These are phyloP conservation scores for Leucosticte australis DNA, from an alignment of 2,113 vertebrate species.

Conservation along the genomic window DNA sequence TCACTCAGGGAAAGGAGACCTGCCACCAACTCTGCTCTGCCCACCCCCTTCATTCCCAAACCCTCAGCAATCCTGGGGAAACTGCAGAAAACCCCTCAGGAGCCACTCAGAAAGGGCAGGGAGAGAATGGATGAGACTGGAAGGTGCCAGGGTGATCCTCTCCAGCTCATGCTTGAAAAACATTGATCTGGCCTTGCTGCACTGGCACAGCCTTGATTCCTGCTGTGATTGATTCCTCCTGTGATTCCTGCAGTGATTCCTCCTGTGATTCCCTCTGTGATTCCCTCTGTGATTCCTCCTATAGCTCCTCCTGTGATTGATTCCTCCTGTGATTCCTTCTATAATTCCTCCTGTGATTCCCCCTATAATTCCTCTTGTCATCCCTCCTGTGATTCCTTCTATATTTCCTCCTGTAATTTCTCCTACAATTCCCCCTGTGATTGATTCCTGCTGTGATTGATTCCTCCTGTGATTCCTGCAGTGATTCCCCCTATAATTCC, in stretches of 20 bases:
- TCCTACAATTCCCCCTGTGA: not conserved
- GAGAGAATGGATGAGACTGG: not conserved
- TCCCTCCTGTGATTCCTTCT: too few species aligned
- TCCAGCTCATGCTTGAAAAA: not conserved
- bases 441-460: fast-evolving
- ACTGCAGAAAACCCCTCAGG: not conserved
- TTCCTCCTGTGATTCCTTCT: too few species aligned
- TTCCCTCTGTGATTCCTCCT: not conserved
- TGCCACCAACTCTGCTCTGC: not conserved
- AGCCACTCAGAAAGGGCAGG: not conserved
- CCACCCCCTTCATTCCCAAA: not conserved
- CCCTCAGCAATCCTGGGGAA: not conserved
- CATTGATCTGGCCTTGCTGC: not conserved
- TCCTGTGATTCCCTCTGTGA: fast-evolving
- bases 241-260: not conserved
- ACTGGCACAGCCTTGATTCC: not conserved
- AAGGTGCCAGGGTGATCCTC: not conserved
- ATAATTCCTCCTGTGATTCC: fast-evolving
- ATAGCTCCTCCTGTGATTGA: not conserved
- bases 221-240: not conserved
- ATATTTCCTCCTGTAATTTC: too few species aligned
- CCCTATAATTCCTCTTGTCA: not conserved
- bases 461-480: not conserved
- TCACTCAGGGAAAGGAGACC: not conserved
- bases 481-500: fast-evolving